Percentiles rank a stretch among this genome's conserved stretches.
Evolutionary conservation across 1,140 invertebrate species (phyloP).

Genomic region (Globodera rostochiensis): DNA sequence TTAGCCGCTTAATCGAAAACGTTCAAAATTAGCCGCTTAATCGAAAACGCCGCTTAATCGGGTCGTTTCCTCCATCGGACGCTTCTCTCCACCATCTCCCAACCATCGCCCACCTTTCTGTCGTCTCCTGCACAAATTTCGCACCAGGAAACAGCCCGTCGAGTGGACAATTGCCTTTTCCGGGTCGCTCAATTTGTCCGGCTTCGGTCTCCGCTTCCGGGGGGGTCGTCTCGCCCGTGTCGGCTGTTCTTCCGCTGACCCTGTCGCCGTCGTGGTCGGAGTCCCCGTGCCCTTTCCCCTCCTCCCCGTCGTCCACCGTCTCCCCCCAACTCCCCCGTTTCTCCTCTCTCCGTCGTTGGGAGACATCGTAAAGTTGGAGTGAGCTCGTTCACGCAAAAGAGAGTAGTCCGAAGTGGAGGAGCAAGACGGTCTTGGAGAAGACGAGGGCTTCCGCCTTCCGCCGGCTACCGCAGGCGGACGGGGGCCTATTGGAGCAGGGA

Average conservation of each 20-base stretch:
- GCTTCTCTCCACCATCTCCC: not conserved
- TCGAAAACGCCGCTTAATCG: no score
- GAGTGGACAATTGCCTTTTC: constrained; percentile 7
- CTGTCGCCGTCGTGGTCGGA: constrained; percentile 12
- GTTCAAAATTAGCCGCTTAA: no score
- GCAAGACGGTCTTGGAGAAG: not conserved
- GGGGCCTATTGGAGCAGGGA: not conserved
- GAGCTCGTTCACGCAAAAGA: not conserved
- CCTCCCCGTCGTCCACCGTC: constrained; percentile 9
- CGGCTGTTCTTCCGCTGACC: not conserved
- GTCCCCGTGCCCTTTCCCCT: constrained; percentile 9
- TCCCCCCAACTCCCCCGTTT: constrained; percentile 8
- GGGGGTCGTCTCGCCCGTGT: not conserved
- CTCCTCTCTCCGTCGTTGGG: not conserved
- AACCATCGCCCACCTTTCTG: not conserved
- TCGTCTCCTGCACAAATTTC: constrained; percentile 16
- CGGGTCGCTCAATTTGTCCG: constrained; percentile 1
- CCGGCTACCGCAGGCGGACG: not conserved
- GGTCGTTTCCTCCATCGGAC: no score
- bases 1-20: no score
- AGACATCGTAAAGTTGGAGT: not conserved
- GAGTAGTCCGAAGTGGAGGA: no score
- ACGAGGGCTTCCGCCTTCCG: not conserved
- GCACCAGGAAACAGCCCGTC: constrained; percentile 11
- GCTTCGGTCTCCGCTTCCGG: not conserved